phyloP scores from a whole-genome alignment of 2,113 vertebrate genomes.

The Lepus europaeus region DNA sequence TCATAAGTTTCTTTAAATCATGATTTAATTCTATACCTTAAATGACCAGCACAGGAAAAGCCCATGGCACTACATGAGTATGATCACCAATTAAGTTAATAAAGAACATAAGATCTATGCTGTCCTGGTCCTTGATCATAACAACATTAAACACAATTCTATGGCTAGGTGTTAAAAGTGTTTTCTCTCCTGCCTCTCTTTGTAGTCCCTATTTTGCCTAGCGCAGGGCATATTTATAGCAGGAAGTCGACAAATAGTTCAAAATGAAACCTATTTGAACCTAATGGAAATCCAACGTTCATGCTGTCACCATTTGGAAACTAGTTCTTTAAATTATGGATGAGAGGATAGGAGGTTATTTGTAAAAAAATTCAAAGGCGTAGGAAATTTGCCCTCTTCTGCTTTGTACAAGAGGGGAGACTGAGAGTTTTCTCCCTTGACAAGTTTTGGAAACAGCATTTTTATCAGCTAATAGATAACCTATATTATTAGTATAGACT shows the following conservation, averaged over 20 bases:
- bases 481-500: background rate
- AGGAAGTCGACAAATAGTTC: background rate
- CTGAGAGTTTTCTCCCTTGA: background rate
- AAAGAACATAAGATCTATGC: background rate
- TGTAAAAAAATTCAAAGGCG: background rate
- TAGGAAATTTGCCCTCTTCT: background rate
- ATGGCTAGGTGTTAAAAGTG: background rate
- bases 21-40: background rate
- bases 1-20: background rate
- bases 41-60: background rate
- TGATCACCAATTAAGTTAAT: background rate
- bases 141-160: slow-evolving; percentile 10
- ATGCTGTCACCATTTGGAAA: background rate
- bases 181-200: background rate
- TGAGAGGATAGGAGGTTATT: background rate
- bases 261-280: background rate
- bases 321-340: background rate
- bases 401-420: background rate
- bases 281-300: background rate
- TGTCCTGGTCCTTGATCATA: background rate
- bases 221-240: background rate
- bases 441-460: background rate
- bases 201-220: background rate
- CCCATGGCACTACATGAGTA: background rate
- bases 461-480: background rate